These are phyloP conservation scores for Dryobota labecula DNA, from an alignment of 2,888 invertebrate genomes.

Conservation along the genomic window DNA sequence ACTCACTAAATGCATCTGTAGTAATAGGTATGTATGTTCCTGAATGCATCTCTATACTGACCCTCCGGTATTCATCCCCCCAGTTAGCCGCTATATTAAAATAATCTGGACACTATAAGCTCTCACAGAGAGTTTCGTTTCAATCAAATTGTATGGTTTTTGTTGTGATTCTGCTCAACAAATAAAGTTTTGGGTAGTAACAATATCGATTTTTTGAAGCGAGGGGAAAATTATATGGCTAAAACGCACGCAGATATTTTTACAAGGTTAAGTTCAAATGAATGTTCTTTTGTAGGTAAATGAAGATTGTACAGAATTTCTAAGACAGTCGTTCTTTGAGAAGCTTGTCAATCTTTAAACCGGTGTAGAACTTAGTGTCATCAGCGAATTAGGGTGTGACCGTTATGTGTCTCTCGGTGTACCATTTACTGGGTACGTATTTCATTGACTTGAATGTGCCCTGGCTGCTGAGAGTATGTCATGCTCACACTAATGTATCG, in stretches of 20 bases:
- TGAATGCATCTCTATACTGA: slow-evolving; percentile 35
- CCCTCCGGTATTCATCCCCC: slow-evolving; percentile 46
- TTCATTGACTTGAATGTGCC: too few relatives aligned
- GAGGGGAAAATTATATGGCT: slow-evolving; percentile 7
- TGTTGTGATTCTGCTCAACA: slow-evolving; percentile 29
- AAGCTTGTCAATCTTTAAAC: background rate
- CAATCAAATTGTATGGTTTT: slow-evolving; percentile 40
- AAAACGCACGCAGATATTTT: slow-evolving; percentile 24
- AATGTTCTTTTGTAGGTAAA: background rate
- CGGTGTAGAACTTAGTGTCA: background rate
- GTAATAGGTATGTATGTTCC: background rate
- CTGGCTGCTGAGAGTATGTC: too few relatives aligned
- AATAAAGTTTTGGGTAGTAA: slow-evolving; percentile 34
- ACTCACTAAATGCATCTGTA: slow-evolving; percentile 23
- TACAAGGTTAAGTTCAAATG: slow-evolving; percentile 36
- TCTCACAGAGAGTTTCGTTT: slow-evolving; percentile 43
- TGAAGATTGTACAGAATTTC: background rate
- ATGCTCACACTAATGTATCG: too few relatives aligned
- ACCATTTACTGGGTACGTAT: too few relatives aligned
- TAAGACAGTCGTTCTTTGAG: background rate
- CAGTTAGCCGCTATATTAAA: slow-evolving; percentile 55
- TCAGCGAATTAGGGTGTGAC: background rate
- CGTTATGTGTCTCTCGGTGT: background rate
- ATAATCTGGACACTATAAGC: slow-evolving; percentile 60
- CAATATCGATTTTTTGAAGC: slow-evolving; percentile 45